Percentiles rank a stretch among this genome's conserved stretches.
Evolutionary conservation across 2,888 invertebrate genomes (phyloP).

Genomic region (Carterocephalus palaemon): DNA sequence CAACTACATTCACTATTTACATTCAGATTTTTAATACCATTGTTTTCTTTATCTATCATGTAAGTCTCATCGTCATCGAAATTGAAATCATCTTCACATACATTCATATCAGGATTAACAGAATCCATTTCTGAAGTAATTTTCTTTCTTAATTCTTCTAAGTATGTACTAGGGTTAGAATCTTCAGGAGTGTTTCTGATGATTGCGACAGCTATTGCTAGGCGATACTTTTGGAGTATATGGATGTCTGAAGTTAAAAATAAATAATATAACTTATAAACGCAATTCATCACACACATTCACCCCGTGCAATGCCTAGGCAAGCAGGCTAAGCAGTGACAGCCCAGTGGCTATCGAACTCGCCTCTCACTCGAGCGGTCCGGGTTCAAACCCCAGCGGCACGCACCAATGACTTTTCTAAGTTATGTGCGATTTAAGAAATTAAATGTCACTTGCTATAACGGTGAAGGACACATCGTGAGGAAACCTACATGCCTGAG

Average conservation of each 20-base stretch:
- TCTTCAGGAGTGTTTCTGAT: conserved; percentile 29
- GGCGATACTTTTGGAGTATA: conserved; percentile 29
- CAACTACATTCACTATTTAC: not conserved
- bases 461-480: too few relatives aligned
- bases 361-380: too few relatives aligned
- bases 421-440: too few relatives aligned
- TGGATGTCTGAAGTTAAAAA: conserved; percentile 23
- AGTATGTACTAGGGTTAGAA: conserved; percentile 21
- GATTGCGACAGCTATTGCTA: conserved; percentile 31
- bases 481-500: too few relatives aligned
- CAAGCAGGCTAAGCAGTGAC: too few relatives aligned
- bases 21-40: not conserved
- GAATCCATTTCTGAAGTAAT: conserved; percentile 15
- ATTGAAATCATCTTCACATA: conserved; percentile 21
- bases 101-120: conserved; percentile 20
- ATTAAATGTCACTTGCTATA: too few relatives aligned
- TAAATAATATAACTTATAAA: too few relatives aligned
- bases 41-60: conserved; percentile 8
- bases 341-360: too few relatives aligned
- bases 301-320: too few relatives aligned
- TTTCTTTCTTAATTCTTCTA: conserved; percentile 24
- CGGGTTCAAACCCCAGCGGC: too few relatives aligned
- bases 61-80: conserved; percentile 5
- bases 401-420: too few relatives aligned
- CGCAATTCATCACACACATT: too few relatives aligned